These are phyloP conservation scores for Opisthograptis luteolata DNA, from an alignment of 2,888 invertebrate species.

Conservation along the genomic window DNA sequence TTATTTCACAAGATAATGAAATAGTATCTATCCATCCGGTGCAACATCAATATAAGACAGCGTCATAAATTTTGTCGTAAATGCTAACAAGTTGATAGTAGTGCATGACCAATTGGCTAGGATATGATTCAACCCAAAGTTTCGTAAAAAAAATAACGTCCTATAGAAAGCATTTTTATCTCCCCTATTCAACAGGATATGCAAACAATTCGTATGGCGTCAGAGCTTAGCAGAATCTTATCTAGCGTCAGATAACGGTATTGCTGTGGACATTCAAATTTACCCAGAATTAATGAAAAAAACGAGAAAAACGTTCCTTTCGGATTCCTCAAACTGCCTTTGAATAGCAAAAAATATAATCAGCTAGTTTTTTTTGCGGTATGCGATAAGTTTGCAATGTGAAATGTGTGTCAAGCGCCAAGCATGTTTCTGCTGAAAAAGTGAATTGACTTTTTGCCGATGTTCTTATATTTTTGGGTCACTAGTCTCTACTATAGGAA, in stretches of 20 bases:
- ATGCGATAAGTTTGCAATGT: constrained; percentile 14
- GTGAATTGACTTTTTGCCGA: constrained; percentile 27
- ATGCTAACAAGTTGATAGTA: neutral
- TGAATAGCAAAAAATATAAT: constrained; percentile 25
- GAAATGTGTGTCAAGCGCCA: constrained; percentile 39
- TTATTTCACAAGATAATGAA: too few relatives aligned
- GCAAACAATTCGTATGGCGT: constrained; percentile 48
- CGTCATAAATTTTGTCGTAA: neutral
- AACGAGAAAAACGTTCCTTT: neutral
- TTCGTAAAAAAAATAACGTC: constrained; percentile 1
- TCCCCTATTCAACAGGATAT: constrained; percentile 44
- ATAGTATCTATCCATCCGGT: too few relatives aligned
- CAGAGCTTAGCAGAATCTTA: constrained; percentile 65
- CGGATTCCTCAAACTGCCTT: constrained; percentile 18
- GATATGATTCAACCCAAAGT: too few relatives aligned
- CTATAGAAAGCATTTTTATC: constrained; percentile 7
- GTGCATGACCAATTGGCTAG: neutral
- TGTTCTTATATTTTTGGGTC: constrained; percentile 18
- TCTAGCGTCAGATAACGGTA: constrained; percentile 56
- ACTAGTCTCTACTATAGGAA: constrained; percentile 19
- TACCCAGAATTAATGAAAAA: constrained; percentile 9
- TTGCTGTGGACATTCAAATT: constrained; percentile 8
- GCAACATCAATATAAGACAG: too few relatives aligned
- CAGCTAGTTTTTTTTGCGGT: constrained; percentile 19
- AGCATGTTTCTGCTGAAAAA: constrained; percentile 32